Evolutionary conservation across 2,113 vertebrate species (phyloP).

Genomic region (Drymodes brunneopygia): DNA sequence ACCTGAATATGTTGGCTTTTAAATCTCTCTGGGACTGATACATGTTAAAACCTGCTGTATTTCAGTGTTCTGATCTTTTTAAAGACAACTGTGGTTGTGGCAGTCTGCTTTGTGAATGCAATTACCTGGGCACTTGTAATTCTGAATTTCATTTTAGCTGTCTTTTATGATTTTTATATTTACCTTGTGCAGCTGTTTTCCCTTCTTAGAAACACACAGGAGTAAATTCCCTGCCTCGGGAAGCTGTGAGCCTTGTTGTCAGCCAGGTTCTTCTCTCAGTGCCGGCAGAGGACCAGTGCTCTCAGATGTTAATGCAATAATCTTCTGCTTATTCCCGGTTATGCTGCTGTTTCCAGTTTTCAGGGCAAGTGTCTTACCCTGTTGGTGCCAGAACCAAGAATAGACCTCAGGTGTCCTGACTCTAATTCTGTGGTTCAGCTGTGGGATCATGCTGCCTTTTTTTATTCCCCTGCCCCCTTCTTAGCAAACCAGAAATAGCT

Average conservation of each 20-base stretch:
- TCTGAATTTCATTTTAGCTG: not conserved
- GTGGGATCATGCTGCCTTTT: conserved; percentile 22
- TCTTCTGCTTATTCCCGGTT: not conserved
- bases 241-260: not conserved
- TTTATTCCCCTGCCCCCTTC: conserved; percentile 20
- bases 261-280: not conserved
- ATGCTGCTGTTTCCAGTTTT: not conserved
- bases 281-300: not conserved
- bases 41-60: not conserved
- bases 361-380: conserved; percentile 24
- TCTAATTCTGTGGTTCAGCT: conserved; percentile 46
- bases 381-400: conserved; percentile 35
- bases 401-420: conserved; percentile 47
- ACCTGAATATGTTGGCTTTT: conserved; percentile 39
- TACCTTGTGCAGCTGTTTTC: not conserved
- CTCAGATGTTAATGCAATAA: not conserved
- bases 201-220: not conserved
- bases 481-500: conserved; percentile 44
- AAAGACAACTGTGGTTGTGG: not conserved
- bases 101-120: not conserved
- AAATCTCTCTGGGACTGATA: not conserved
- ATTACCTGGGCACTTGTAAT: not conserved
- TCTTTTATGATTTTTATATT: not conserved
- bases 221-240: not conserved
- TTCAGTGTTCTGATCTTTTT: not conserved